These are phyloP conservation scores for Myzus persicae DNA, from an alignment of 1,140 invertebrate genomes.

Conservation along the genomic window DNA sequence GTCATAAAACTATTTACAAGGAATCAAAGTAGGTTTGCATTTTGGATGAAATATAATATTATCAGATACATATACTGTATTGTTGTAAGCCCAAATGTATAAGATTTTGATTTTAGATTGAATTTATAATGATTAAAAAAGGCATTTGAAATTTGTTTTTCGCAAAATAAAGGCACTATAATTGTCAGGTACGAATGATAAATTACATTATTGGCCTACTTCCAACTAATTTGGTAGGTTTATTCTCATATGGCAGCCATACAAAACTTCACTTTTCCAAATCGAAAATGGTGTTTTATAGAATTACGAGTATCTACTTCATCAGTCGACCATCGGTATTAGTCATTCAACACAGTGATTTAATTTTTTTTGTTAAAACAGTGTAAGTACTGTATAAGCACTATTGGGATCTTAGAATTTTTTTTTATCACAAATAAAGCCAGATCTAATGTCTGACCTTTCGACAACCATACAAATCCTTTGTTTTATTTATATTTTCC, in stretches of 20 bases:
- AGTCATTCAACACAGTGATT: not conserved
- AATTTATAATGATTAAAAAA: conserved; percentile 34
- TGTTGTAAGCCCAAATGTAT: not conserved
- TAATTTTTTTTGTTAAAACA: not conserved
- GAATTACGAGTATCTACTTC: not conserved
- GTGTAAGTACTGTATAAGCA: not conserved
- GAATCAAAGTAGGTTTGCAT: not conserved
- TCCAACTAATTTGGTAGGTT: conserved; percentile 34
- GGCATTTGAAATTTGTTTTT: not conserved
- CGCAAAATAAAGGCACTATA: not conserved
- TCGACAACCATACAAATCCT: not conserved
- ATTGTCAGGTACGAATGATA: conserved; percentile 10
- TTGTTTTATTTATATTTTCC: conserved; percentile 5
- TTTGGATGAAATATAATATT: not conserved
- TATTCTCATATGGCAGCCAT: not conserved
- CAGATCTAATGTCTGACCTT: not conserved
- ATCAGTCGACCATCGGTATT: not conserved
- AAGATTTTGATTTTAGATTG: not conserved
- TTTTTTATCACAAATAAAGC: not conserved
- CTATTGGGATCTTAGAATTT: not conserved
- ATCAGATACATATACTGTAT: not conserved
- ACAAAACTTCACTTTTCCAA: not conserved
- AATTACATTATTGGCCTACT: not conserved
- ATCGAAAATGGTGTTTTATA: not conserved
- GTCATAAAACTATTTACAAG: not conserved